These are phyloP conservation scores for Odontocerum albicorne DNA, from an alignment of 2,888 invertebrate species.

Conservation along the genomic window DNA sequence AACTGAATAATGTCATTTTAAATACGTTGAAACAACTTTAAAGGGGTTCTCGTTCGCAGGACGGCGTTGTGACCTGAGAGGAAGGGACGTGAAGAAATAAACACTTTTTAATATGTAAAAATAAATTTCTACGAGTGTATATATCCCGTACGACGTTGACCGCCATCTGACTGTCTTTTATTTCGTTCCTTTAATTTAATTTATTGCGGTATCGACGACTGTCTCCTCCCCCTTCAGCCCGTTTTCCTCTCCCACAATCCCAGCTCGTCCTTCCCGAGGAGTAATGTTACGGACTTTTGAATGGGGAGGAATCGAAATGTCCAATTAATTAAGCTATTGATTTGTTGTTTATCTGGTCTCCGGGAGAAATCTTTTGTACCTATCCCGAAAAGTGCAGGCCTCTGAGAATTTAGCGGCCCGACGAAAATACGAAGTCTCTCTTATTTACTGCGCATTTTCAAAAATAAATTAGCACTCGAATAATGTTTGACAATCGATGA, in stretches of 20 bases:
- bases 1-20: no score
- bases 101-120: no score
- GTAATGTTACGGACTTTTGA: constrained; percentile 34
- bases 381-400: constrained; percentile 20
- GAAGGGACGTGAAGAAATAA: no score
- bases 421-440: constrained; percentile 6
- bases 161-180: constrained; percentile 13
- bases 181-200: constrained; percentile 31
- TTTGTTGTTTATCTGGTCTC: constrained; percentile 34
- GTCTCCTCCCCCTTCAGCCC: constrained; percentile 17
- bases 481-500: constrained; percentile 36
- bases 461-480: constrained; percentile 31
- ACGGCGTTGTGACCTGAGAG: no score
- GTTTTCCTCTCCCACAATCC: constrained; percentile 17
- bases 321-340: constrained; percentile 37
- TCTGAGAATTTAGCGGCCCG: constrained; percentile 6
- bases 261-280: constrained; percentile 7
- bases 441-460: constrained; percentile 27
- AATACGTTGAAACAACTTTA: no score
- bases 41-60: no score
- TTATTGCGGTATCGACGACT: constrained; percentile 32
- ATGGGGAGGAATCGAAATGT: constrained; percentile 35
- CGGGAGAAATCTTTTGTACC: constrained; percentile 16
- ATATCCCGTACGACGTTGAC: constrained; percentile 11
- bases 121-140: not conserved